These are phyloP conservation scores for Pitangus sulphuratus DNA, from an alignment of 2,797 vertebrate species.

Conservation along the genomic window DNA sequence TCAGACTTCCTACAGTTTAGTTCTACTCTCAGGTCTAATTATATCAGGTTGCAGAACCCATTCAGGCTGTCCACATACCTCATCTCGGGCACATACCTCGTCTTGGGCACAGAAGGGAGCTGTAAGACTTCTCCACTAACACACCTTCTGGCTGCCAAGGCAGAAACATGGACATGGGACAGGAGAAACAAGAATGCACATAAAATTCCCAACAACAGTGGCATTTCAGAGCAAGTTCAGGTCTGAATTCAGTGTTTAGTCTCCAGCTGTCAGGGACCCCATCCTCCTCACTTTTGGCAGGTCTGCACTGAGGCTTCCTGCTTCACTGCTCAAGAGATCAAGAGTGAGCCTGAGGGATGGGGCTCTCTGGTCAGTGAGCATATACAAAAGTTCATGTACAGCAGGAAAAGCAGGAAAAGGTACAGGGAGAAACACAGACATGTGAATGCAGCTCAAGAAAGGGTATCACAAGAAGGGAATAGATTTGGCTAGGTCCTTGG, in stretches of 20 bases:
- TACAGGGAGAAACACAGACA: background rate
- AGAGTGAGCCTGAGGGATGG: background rate
- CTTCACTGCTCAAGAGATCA: background rate
- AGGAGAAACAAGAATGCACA: background rate
- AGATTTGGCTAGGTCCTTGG: background rate
- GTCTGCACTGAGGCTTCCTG: background rate
- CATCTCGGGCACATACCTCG: constrained; percentile 54
- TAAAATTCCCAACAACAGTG: background rate
- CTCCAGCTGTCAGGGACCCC: background rate
- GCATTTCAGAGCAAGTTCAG: background rate
- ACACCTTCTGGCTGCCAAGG: constrained; percentile 65
- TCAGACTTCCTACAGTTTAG: background rate
- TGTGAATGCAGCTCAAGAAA: background rate
- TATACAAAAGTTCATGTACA: background rate
- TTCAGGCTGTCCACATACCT: constrained; percentile 25
- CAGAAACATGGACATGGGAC: background rate
- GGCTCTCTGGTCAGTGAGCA: background rate
- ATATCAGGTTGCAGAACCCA: background rate
- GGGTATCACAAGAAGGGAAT: background rate
- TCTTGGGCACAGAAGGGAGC: constrained; percentile 60
- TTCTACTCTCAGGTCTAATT: background rate
- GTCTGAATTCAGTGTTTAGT: background rate
- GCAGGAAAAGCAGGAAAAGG: background rate
- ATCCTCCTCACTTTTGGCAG: background rate
- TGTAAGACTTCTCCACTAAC: constrained; percentile 64